Evolutionary conservation across 2,888 invertebrate species (phyloP).

Genomic region (Pterostichus madidus): DNA sequence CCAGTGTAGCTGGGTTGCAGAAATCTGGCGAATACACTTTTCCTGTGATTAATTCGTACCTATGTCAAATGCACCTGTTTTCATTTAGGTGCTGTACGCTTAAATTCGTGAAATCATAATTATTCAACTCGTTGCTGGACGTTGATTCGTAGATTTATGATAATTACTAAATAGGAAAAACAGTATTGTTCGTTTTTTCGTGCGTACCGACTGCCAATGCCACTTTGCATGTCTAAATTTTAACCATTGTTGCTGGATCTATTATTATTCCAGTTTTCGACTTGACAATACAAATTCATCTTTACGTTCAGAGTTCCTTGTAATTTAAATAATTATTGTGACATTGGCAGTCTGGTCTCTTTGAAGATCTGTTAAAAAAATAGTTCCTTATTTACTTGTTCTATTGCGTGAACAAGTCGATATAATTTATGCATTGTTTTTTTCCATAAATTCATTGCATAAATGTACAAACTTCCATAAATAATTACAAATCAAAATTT

Average conservation of each 20-base stretch:
- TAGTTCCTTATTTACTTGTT: conserved; percentile 35
- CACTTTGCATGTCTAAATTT: not conserved
- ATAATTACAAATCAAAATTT: conserved; percentile 10
- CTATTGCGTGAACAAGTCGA: conserved; percentile 3
- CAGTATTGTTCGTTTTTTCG: conserved; percentile 44
- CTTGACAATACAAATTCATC: not conserved
- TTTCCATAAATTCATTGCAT: conserved; percentile 1
- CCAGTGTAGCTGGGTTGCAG: conserved; percentile 42
- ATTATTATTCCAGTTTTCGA: conserved; percentile 11
- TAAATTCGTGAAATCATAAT: conserved; percentile 39
- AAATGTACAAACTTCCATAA: conserved; percentile 4
- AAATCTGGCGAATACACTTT: conserved; percentile 31
- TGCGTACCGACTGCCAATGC: not conserved
- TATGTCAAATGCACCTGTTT: conserved; percentile 40
- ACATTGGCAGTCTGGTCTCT: not conserved
- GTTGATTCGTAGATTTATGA: not conserved
- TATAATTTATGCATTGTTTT: conserved; percentile 21
- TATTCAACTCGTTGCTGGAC: conserved; percentile 20
- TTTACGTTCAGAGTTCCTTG: not conserved
- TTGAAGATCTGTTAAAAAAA: conserved; percentile 25
- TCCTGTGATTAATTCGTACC: conserved; percentile 55
- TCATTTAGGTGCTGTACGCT: conserved; percentile 52
- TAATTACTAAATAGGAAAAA: not conserved
- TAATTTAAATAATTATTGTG: not conserved
- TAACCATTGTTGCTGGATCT: not conserved